Evolutionary conservation across 2,797 vertebrate genomes (phyloP), one percentile per base, ranked within the genome.

Genomic region (Champsocephalus gunnari): DNA sequence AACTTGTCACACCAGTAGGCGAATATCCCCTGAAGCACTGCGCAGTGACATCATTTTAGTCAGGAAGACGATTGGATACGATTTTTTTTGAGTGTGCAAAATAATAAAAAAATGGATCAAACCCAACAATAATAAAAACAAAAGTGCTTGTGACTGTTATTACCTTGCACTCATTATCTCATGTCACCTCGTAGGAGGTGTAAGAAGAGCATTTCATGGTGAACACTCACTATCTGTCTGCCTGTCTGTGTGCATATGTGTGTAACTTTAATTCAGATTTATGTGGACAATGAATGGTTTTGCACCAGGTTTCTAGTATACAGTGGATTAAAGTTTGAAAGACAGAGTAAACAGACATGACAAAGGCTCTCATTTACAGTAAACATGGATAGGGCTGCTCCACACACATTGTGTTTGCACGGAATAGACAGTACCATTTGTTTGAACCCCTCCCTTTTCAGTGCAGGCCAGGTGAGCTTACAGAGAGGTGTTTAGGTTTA

Each of bases 311-410:
- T 81, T 83, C 58, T 57, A 41, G 61, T 68, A 66, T 75, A 75
- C 57, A 63, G 71, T 64, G 85, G 71, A 89, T 82, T 79, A 79
- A 72, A 73, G 71, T 65, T 74, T 83, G 80, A 84, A 87, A 85
- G 87, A 84, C 83, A 73, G 66, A 74, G 82, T 63, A 90, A 89
- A 92, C 88, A 89, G 61, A 57, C 8, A 12, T 10, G 13, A 92
- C 91, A 93, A 92, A 82, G 79, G 69, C 63, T 77, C 34, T 70
- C 82, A 88, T 89, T 94, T 92, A 93, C 91, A 92, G 89, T 90
- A 93, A 94, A 94, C 88, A 90, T 64, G 72, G 71, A 82, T 51
- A 68, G 67, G 73, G 72, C 77, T 82, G 79, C 64, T 19, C 43
- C 2, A 61, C 82, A 86, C 77, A 71, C 62, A 32, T 11, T 17